These are phyloP conservation scores for Zaprionus davidi DNA, from an alignment of 1,140 invertebrate species.

Conservation along the genomic window DNA sequence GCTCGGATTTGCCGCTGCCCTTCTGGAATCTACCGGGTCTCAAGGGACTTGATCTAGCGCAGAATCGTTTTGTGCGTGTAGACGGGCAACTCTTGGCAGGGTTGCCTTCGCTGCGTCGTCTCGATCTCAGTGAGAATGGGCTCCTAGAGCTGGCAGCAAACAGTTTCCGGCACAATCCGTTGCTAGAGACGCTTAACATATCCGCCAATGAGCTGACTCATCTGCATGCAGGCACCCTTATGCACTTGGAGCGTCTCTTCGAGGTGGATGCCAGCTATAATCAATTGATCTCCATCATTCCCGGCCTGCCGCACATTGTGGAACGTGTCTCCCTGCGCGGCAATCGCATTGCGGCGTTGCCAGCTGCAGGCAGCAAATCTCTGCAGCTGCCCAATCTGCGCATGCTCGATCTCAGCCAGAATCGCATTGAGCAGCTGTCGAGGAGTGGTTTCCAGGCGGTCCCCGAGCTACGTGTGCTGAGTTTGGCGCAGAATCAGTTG, in stretches of 20 bases:
- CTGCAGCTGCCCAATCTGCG: slow-evolving; percentile 89
- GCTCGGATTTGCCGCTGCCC: slow-evolving; percentile 87
- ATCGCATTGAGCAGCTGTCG: slow-evolving; percentile 90
- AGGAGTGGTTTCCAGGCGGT: slow-evolving; percentile 88
- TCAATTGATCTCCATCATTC: slow-evolving; percentile 88
- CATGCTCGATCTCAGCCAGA: slow-evolving; percentile 90
- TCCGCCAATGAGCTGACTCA: slow-evolving; percentile 89
- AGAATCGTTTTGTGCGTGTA: slow-evolving; percentile 90
- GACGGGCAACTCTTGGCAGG: slow-evolving; percentile 90
- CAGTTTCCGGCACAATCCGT: slow-evolving; percentile 89
- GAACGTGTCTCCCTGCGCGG: slow-evolving; percentile 91
- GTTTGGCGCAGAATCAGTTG: slow-evolving; percentile 91
- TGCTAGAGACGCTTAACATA: slow-evolving; percentile 91
- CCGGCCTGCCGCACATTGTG: slow-evolving; percentile 90
- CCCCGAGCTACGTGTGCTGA: slow-evolving; percentile 89
- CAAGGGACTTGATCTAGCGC: slow-evolving; percentile 92
- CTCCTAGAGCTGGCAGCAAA: slow-evolving; percentile 89
- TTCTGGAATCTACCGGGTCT: slow-evolving; percentile 92
- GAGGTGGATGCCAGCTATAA: slow-evolving; percentile 92
- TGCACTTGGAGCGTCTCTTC: slow-evolving; percentile 89
- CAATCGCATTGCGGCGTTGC: slow-evolving; percentile 89
- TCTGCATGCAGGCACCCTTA: slow-evolving; percentile 90
- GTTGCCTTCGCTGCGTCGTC: slow-evolving; percentile 89
- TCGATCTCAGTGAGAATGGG: slow-evolving; percentile 92
- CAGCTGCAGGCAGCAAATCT: slow-evolving; percentile 87